Base-by-base conservation (phyloP, 2,797 vertebrate species). In the Danionella dracula region DNA sequence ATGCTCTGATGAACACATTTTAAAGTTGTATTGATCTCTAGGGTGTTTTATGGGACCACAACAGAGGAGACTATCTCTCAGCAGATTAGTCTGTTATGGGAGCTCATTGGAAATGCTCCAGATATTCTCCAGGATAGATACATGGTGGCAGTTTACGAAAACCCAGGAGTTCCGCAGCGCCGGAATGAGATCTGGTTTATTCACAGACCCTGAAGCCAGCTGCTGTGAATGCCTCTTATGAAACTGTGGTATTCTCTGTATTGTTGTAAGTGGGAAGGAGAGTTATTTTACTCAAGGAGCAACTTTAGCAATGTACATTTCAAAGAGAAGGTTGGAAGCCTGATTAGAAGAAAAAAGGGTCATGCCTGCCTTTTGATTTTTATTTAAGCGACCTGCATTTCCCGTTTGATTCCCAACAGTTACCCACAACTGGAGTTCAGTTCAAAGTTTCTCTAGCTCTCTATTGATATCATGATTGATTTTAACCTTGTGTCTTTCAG, bases 181-280 rank as follows among this genome's bases (percentile, higher is more conserved):
- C 79, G 90, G 53, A 92, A 93, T 0, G 92, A 93, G 86, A 89
- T 94, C 83, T 94, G 93, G 93, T 92, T 93, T 76, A 80, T 94
- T 68, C 58, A 77, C 10, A 81, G 42, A 9, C 48, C 76, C 8
- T 27, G 23, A 27, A 27, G 23, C 3, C 23, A 27, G 23, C 23
- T 6, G 23, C 21, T 38, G 37, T 87, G 51, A 7, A 5, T 16
- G 7, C 2, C 12, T 49, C 34, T 40, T 17, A 50, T 34, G 29
- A 29, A 62, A 41, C 27, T 27, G 27, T 9, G 21, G 19, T 34
- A 10, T 51, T 16, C 37, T 31, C 11, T 23, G 13, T 42, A 9
- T 54, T 9, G 19, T 64, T 42, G 48, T 32, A 5, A 40, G 16
- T 51, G 20, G 9, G 8, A 13, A 27, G 34, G 7, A 21, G 20